Evolutionary conservation across 2,113 vertebrate species (phyloP), one percentile per base, ranked within the genome.

Genomic region (Zingel zingel): DNA sequence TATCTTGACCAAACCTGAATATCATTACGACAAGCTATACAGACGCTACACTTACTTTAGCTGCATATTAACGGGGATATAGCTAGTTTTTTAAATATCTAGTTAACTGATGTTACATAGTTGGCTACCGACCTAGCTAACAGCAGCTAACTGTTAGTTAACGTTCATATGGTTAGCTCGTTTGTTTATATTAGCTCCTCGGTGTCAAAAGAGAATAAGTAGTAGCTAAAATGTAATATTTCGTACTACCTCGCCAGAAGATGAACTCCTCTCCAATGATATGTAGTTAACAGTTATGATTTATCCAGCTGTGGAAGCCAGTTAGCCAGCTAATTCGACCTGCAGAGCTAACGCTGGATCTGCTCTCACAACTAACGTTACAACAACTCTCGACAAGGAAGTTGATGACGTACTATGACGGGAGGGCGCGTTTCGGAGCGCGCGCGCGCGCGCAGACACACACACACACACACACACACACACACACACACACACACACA

Each of bases 301-400:
- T 71, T 74, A 10, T 83, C 70, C 79, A 47, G 86, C 66, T 50
- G 76, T 63, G 65, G 39, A 10, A 68, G 72, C 51, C 66, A 83
- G 78, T 65, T 85, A 89, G 79, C 88, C 59, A 14, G 89, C 79
- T 88, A 85, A 54, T 33, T 75, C 74, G 82, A 83, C 81, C 80
- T 77, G 45, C 21, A 18, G 80, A 77, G 90, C 90, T 86, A 77
- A 74, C 76, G 70, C 19, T 51, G 43, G 45, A 9, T 53, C 63
- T 16, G 81, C 83, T 39, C 58, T 18, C 57, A 33, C 50, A 80
- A 89, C 79, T 81, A 43, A 11, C 39, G 39, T 43, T 43, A 82
- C 84, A 91, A 82, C 84, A 91, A 86, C 85, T 86, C 77, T 67
- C 36, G 62, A 12, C 54, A 47, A 77, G 84, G 81, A 82, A 50